Conservation (phyloP, 2,888 invertebrate genomes). For the Sturmia bella region DNA sequence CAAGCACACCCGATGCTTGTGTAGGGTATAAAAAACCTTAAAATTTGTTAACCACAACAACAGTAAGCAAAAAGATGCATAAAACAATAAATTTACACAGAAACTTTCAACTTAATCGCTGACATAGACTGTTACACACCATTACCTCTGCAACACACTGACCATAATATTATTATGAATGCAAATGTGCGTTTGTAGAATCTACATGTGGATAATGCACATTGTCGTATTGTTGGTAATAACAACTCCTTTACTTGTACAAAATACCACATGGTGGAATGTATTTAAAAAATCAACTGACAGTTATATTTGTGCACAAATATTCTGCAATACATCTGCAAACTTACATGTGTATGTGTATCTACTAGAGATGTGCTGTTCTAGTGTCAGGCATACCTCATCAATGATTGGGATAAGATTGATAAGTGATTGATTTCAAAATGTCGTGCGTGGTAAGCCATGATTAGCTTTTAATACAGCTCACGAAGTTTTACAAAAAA, state of each 20-base stretch:
- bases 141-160: constrained; percentile 69
- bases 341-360: neutral
- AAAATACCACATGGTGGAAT: constrained; percentile 60
- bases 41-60: constrained; percentile 57
- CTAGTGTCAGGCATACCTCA: no score
- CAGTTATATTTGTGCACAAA: constrained; percentile 40
- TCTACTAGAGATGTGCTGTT: no score
- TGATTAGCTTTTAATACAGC: no score
- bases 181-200: constrained; percentile 10
- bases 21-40: constrained; percentile 22
- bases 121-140: constrained; percentile 70
- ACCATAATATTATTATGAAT: constrained; percentile 63
- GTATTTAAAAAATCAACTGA: constrained; percentile 59
- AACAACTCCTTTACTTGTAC: constrained; percentile 24
- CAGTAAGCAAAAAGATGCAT: neutral
- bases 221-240: constrained; percentile 25
- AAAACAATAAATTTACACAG: neutral
- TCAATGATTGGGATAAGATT: no score
- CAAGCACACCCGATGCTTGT: neutral
- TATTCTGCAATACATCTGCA: constrained; percentile 9
- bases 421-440: no score
- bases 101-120: constrained; percentile 66
- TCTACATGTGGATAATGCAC: constrained; percentile 13
- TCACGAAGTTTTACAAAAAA: no score
- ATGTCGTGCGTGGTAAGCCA: no score